Base-by-base conservation (phyloP, 2,797 vertebrate genomes). In the Phrynocephalus forsythii region DNA sequence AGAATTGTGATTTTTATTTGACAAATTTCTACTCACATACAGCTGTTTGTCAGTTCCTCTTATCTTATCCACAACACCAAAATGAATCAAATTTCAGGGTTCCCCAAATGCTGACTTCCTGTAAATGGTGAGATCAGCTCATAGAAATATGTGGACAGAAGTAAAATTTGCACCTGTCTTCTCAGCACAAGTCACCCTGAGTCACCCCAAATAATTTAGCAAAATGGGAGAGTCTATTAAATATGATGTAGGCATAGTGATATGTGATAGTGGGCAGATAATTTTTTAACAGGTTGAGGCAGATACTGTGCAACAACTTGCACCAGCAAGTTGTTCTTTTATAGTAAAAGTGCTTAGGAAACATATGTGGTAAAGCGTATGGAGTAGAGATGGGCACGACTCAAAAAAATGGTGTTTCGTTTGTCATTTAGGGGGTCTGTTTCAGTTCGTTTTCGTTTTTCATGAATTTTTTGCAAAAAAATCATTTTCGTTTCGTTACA, bases 1-100 rank as follows among this genome's bases (percentile, higher is more conserved):
- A 86, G 88, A 26, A 0, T 18, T 85, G 18, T 5, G 63, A 16
- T 68, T 5, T 38, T 88, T 93, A 78, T 48, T 89, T 63, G 50
- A 16, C 20, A 80, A 66, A 11, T n/a, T 78, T 48, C 20, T 15
- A 52, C 15, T 11, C n/a, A 79, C 24, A 85, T 1, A 68, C 44
- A 67, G 38, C 6, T 77, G 18, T 77, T 22, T 18, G n/a, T 85
- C 56, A 76, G 8, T 84, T 84, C 67, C 79, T 24, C 44, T 78
- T 75, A 79, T 56, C 52, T 56, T 56, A 56, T 13, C 11, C 48
- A 2, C 6, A 33, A 69, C 33, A 79, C 8, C 73, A 56, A 38
- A 56, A 9, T 22, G 48, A 83, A 10, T 24, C 33, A 68, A 48
- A 48, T 24, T 82, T 68, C 24, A 38, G n/a, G 33, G 60, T 18